Percentiles rank a stretch among this genome's conserved stretches.
Evolutionary conservation across 2,888 invertebrate genomes (phyloP).

Genomic region (Sylvicola cinctus): DNA sequence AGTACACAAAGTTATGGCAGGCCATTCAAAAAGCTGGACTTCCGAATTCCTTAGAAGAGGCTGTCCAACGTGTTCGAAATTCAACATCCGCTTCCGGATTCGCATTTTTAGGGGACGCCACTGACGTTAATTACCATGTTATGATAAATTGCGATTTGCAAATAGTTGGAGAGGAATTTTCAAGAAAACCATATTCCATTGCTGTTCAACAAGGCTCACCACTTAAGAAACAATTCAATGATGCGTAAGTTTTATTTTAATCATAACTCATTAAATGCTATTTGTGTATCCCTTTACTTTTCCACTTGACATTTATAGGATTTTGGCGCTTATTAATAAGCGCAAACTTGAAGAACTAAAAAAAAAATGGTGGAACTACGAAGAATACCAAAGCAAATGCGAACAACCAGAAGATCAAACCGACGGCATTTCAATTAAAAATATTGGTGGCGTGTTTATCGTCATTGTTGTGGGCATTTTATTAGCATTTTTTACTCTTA

Average conservation of each 20-base stretch:
- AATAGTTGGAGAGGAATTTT: constrained; percentile 91
- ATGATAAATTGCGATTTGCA: constrained; percentile 45
- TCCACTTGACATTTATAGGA: constrained; percentile 35
- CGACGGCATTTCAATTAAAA: constrained; percentile 93
- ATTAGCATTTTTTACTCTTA: constrained; percentile 73
- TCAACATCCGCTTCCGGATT: constrained; percentile 55
- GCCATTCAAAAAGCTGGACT: constrained; percentile 73
- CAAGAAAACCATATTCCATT: constrained; percentile 89
- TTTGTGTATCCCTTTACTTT: not conserved
- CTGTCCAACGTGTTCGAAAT: constrained; percentile 49
- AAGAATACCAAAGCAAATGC: constrained; percentile 53
- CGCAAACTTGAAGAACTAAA: constrained; percentile 82
- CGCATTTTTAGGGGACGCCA: constrained; percentile 87
- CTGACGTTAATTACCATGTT: constrained; percentile 48
- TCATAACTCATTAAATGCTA: not conserved
- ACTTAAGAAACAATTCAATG: constrained; percentile 82
- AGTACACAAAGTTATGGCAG: constrained; percentile 97
- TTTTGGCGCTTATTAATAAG: constrained; percentile 81
- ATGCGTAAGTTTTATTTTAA: constrained; percentile 48
- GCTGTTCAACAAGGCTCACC: constrained; percentile 94
- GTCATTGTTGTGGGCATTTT: constrained; percentile 92
- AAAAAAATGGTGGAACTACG: constrained; percentile 92
- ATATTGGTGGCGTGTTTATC: constrained; percentile 95
- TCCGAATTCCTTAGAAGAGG: constrained; percentile 59
- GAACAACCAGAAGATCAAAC: constrained; percentile 81